These are phyloP conservation scores for Temnothorax nylanderi DNA, from an alignment of 1,140 invertebrate genomes.

Conservation along the genomic window DNA sequence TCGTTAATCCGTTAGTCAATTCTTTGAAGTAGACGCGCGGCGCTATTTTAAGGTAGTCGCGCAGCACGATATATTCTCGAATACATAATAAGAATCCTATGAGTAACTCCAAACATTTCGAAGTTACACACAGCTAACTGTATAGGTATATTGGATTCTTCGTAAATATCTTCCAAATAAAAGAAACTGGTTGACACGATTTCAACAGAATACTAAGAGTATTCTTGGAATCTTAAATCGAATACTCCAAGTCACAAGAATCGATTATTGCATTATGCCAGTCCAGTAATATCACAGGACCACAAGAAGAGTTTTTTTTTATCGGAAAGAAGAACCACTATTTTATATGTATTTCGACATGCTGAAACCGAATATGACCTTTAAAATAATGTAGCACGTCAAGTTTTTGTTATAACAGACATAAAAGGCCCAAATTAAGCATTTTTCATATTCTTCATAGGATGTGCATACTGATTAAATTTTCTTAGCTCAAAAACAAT, in stretches of 20 bases:
- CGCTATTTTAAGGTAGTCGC: background rate
- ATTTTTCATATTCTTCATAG: no score
- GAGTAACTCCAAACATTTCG: background rate
- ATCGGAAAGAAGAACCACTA: no score
- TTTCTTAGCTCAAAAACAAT: no score
- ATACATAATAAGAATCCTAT: background rate
- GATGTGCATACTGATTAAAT: no score
- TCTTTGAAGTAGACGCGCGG: background rate
- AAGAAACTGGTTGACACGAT: background rate
- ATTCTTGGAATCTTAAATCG: background rate
- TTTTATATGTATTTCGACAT: no score
- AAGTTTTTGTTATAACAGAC: no score
- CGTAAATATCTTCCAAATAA: background rate
- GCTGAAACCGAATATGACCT: no score
- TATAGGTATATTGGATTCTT: background rate
- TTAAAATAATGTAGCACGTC: no score
- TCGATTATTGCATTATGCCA: background rate
- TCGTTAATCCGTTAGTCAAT: background rate
- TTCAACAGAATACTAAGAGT: background rate
- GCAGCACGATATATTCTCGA: background rate
- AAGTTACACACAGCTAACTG: background rate
- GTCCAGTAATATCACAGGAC: no score
- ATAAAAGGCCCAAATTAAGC: no score
- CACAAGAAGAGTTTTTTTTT: no score
- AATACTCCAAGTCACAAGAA: background rate